These are phyloP conservation scores for Sarcophaga carnaria DNA, from an alignment of 2,888 invertebrate genomes.

Conservation along the genomic window DNA sequence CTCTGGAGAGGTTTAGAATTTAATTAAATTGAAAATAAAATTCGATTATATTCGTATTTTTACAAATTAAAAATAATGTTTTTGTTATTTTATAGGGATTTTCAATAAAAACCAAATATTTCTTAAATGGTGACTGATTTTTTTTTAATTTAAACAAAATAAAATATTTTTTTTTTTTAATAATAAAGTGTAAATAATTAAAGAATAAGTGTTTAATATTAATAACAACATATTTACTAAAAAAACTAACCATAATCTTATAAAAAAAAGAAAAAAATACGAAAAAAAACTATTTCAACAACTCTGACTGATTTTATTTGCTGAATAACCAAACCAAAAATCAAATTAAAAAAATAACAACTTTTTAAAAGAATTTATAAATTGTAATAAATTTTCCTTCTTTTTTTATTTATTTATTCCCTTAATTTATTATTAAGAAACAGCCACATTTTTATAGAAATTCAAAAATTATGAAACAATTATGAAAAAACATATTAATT, in stretches of 20 bases:
- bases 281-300: constrained; percentile 38
- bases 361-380: constrained; percentile 1
- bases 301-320: constrained; percentile 68
- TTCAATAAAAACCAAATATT: too few species aligned
- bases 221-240: constrained; percentile 28
- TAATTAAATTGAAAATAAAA: too few species aligned
- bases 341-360: not conserved
- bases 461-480: not conserved
- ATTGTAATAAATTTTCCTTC: constrained; percentile 36
- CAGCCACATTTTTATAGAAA: constrained; percentile 58
- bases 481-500: constrained; percentile 10
- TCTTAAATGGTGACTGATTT: constrained; percentile 51
- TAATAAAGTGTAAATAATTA: not conserved
- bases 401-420: constrained; percentile 3
- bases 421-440: constrained; percentile 41
- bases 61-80: too few species aligned
- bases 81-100: too few species aligned
- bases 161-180: constrained; percentile 31
- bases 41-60: too few species aligned
- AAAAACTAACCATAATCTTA: constrained; percentile 33
- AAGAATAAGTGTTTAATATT: too few species aligned
- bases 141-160: constrained; percentile 63
- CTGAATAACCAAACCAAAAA: constrained; percentile 56
- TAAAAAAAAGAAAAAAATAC: constrained; percentile 13
- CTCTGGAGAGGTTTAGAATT: too few species aligned